Base-by-base conservation (phyloP, 2,113 vertebrate genomes). In the Microtus oregoni region DNA sequence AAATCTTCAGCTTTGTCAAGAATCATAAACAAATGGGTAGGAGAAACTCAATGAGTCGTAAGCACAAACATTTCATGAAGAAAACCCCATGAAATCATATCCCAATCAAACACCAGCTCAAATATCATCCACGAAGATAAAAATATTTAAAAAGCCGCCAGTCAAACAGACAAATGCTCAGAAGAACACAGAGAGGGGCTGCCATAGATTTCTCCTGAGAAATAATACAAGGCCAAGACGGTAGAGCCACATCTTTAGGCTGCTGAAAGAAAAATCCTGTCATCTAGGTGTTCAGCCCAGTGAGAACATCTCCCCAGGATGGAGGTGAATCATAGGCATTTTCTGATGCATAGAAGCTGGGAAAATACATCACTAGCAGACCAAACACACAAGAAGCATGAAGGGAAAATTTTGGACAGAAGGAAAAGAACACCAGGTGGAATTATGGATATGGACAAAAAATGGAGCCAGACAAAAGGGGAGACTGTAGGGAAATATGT, bases 261-360 rank as follows among this genome's bases (percentile, higher is more conserved):
- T 22, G 41, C 1, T 68, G 28, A 63, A 82, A 90, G 65, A 78
- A 95, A 90, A 91, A 73, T 9, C 47, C 41, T 68, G 11, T 82
- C 67, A 89, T 41, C 38, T 5, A 94, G 73, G 94, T 76, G 93
- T 86, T 73, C 92, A 96, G 38, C 38, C 24, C 13, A 87, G 83
- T 0, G 2, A 94, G 91, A 90, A 88, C 63, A 95, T 76, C 30
- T 94, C 89, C 93, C 38, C 89, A 96, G 91, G 75, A 86, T 68
- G 12, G 81, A 30, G 52, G 38, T 61, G 20, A 47, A 68, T 50
- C 35, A 67, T 86, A 95, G 41, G n/a, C 10, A 67, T 93, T 82
- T 73, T 76, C 50, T 61, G 63, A 92, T 72, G 70, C 17, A 68
- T 50, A 75, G 89, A 93, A 97, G n/a, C 79, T 78, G 4, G 85